Base-by-base conservation (phyloP, 1,140 invertebrate species). In the Yoshiicerus persimilis region DNA sequence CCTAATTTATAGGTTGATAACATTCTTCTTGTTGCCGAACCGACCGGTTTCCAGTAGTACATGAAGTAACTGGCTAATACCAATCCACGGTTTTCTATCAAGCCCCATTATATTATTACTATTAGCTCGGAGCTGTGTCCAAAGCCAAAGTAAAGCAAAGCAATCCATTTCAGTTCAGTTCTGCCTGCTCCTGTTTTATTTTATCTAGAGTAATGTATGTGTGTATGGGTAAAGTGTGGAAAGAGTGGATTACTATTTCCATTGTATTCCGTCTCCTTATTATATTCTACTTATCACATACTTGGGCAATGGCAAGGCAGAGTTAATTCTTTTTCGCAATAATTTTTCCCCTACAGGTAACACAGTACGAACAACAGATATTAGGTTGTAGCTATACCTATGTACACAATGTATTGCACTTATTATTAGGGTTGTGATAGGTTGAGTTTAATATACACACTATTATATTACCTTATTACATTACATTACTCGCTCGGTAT, bases 281-380 rank as follows among this genome's bases (percentile, higher is more conserved):
- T 80, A 80, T 80, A 80, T 80, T 80, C 75, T 80, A 80, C 75
- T 80, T 80, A 80, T 80, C 75, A 80, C 75, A 80, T 80, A 80
- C 75, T 80, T 80, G 75, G n/a, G n/a, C n/a, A n/a, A n/a, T n/a
- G n/a, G n/a, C n/a, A n/a, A n/a, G n/a, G 34, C 32, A 34, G 16
- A n/a, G 20, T 80, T 80, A 80, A 80, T 80, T 80, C 75, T 80
- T 80, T 80, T 66, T 80, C 32, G 36, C 32, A 5, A n/a, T 25
- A 38, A 23, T 80, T 80, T 80, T 80, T 38, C 20, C 0, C 11
- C 32, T n/a, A 16, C 32, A 10, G 13, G 66, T 30, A n/a, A n/a
- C n/a, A 20, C 27, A 27, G 25, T 75, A n/a, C n/a, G n/a, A n/a
- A n/a, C n/a, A n/a, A n/a, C n/a, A n/a, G n/a, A n/a, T n/a, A n/a